These are phyloP conservation scores for Peromyscus maniculatus DNA, from an alignment of 2,113 vertebrate species.

Conservation along the genomic window DNA sequence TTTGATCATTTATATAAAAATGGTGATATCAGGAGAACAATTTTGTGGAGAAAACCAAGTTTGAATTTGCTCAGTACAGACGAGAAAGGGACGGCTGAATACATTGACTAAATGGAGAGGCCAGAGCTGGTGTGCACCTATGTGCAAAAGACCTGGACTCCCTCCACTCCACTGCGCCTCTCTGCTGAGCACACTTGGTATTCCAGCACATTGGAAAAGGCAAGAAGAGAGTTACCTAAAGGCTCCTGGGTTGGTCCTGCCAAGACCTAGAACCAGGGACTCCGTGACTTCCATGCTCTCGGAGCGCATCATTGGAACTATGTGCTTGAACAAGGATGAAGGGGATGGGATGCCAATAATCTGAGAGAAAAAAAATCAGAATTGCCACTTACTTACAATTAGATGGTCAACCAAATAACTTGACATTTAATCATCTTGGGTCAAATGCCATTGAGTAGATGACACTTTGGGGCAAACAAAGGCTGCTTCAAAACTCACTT, in stretches of 20 bases:
- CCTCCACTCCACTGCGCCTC: neutral
- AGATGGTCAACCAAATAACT: constrained; percentile 45
- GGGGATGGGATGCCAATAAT: constrained; percentile 98
- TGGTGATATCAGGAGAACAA: neutral
- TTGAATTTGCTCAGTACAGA: constrained; percentile 19
- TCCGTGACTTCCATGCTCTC: constrained; percentile 99
- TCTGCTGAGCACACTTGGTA: neutral
- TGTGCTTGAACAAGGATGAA: constrained; percentile 98
- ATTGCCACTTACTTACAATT: neutral
- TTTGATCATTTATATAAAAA: constrained; percentile 35
- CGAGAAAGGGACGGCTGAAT: neutral
- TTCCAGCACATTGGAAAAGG: neutral
- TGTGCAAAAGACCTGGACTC: neutral
- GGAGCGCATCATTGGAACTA: constrained; percentile 99
- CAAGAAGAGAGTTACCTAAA: constrained; percentile 91
- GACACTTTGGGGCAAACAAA: neutral
- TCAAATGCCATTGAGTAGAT: neutral
- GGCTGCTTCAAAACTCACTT: neutral
- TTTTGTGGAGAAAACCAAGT: neutral
- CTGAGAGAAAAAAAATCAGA: constrained; percentile 84
- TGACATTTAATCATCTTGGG: neutral
- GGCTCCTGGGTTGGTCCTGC: constrained; percentile 98
- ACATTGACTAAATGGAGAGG: neutral
- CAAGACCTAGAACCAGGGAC: constrained; percentile 99
- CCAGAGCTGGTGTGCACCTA: neutral